phyloP scores from a whole-genome alignment of 2,888 invertebrate species.

The Drosophila nigritarsus region DNA sequence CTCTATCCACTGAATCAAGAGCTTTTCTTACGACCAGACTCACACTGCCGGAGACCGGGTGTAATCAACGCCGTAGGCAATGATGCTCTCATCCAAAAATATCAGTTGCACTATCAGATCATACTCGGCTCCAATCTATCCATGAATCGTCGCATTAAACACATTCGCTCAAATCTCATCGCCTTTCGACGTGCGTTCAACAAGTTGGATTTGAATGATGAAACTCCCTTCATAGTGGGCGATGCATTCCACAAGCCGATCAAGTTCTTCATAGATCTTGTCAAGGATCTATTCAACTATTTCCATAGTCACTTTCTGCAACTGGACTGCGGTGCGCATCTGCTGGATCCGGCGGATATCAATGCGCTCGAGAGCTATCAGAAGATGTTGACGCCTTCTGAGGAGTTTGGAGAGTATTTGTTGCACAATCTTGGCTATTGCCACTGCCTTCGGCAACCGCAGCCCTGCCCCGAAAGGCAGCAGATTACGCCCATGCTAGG shows the following conservation, averaged over 20 bases:
- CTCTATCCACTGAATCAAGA: conserved; percentile 70
- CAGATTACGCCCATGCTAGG: accelerated
- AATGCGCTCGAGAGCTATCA: conserved; percentile 64
- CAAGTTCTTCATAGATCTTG: conserved; percentile 67
- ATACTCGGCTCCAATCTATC: conserved; percentile 55
- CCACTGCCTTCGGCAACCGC: conserved; percentile 59
- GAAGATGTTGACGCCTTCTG: conserved; percentile 49
- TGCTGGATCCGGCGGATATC: conserved; percentile 71
- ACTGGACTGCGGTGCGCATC: conserved; percentile 57
- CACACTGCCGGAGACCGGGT: conserved; percentile 57
- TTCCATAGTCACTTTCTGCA: conserved; percentile 63
- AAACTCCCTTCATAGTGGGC: conserved; percentile 65
- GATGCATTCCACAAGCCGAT: conserved; percentile 80
- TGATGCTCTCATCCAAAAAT: conserved; percentile 66
- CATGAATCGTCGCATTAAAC: conserved; percentile 35
- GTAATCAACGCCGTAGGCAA: conserved; percentile 48
- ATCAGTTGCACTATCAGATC: conserved; percentile 59
- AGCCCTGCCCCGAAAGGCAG: conserved; percentile 9
- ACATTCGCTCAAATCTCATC: conserved; percentile 50
- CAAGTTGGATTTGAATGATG: conserved; percentile 50
- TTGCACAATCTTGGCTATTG: conserved; percentile 71
- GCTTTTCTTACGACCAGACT: conserved; percentile 43
- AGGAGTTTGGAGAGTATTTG: conserved; percentile 79
- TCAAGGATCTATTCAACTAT: conserved; percentile 77
- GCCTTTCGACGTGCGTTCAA: conserved; percentile 56